Percentiles rank a stretch among this genome's conserved stretches.
Conservation (phyloP, 2,113 vertebrate species). For the Orientallactaga bullata region DNA sequence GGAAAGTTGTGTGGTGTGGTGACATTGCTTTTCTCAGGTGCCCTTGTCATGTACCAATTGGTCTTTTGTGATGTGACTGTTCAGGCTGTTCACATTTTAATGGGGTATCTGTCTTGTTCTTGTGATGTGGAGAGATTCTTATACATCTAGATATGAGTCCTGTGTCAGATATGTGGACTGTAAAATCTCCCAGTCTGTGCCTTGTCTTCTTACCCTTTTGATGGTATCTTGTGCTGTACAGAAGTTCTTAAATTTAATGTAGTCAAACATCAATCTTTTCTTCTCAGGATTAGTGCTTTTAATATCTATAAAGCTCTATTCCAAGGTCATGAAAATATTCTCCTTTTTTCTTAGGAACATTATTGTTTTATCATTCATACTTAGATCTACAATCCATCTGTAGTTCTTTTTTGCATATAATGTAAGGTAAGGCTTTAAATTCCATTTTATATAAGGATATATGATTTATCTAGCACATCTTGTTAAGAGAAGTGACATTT, state of each 20-base stretch:
- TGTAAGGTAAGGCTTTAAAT: background rate
- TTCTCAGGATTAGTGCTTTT: background rate
- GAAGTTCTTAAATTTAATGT: background rate
- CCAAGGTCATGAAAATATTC: background rate
- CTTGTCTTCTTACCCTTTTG: background rate
- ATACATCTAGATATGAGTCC: background rate
- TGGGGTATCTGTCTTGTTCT: background rate
- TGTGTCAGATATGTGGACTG: background rate
- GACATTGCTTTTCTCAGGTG: background rate
- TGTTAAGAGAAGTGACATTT: background rate
- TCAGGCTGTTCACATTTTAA: background rate
- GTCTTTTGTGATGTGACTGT: background rate
- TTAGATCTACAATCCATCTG: background rate
- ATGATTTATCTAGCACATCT: background rate
- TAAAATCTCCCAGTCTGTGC: background rate
- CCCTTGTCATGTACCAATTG: background rate
- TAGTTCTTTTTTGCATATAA: background rate
- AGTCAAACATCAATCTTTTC: background rate
- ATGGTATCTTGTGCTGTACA: background rate
- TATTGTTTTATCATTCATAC: background rate
- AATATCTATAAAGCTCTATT: background rate
- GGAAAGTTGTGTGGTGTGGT: background rate
- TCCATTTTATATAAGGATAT: background rate
- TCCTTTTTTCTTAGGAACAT: background rate
- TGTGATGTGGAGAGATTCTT: background rate